These are phyloP conservation scores for Oppia nitens DNA, from an alignment of 1,140 invertebrate species.

Conservation along the genomic window DNA sequence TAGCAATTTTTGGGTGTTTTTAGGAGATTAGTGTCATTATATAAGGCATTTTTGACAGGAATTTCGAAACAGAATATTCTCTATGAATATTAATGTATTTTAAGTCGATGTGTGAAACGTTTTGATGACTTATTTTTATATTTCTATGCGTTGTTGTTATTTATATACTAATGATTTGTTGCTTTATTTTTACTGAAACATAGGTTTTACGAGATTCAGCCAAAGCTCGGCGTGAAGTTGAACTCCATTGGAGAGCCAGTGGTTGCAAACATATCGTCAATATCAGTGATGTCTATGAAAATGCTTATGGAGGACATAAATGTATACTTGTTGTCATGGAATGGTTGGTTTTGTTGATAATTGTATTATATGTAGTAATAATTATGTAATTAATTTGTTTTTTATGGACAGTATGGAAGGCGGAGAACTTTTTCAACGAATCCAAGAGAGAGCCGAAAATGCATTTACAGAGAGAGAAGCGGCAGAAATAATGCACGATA, in stretches of 20 bases:
- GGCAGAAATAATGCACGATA: slow-evolving; percentile 83
- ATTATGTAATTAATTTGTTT: slow-evolving; percentile 38
- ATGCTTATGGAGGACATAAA: slow-evolving; percentile 68
- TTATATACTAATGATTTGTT: no score
- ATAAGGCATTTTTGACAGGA: no score
- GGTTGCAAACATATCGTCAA: slow-evolving; percentile 80
- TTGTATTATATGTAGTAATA: neutral
- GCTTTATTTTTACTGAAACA: slow-evolving; percentile 21
- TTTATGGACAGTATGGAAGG: slow-evolving; percentile 72
- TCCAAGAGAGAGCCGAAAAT: slow-evolving; percentile 78
- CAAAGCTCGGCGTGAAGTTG: slow-evolving; percentile 84
- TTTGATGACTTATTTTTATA: no score
- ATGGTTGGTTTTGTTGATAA: slow-evolving; percentile 44
- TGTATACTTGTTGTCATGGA: slow-evolving; percentile 95
- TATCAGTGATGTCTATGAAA: slow-evolving; percentile 91
- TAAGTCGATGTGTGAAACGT: no score
- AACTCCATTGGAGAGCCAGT: slow-evolving; percentile 81
- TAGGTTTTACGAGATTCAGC: slow-evolving; percentile 74
- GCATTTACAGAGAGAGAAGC: slow-evolving; percentile 90
- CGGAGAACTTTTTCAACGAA: slow-evolving; percentile 45
- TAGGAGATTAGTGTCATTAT: no score
- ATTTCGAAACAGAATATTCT: no score
- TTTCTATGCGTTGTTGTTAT: no score
- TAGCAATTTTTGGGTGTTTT: no score
- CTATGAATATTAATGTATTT: no score